Percentiles rank a stretch among this genome's conserved stretches.
phyloP scores from a whole-genome alignment of 2,888 invertebrate species.

The Aelia acuminata region DNA sequence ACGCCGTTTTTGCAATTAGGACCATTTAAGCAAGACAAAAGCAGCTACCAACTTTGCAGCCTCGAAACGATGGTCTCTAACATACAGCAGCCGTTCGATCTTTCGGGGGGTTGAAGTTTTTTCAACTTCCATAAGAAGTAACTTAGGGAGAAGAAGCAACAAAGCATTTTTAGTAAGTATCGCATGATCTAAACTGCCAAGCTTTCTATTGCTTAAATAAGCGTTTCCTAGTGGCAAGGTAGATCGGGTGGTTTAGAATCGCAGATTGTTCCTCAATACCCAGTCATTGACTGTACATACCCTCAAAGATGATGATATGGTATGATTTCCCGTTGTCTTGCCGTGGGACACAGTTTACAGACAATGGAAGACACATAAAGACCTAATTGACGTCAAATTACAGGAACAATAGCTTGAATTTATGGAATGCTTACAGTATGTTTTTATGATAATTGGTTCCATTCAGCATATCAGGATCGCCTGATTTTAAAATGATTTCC shows the following conservation, averaged over 20 bases:
- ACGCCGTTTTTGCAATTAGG: no score
- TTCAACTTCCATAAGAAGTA: no score
- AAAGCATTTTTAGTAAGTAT: background rate
- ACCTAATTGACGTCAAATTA: background rate
- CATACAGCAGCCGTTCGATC: no score
- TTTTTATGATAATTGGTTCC: background rate
- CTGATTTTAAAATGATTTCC: background rate
- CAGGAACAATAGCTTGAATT: background rate
- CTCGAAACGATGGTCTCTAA: no score
- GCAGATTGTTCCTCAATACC: background rate
- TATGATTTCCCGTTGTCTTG: background rate
- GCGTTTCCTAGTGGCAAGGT: background rate
- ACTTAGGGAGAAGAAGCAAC: no score
- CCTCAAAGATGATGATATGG: background rate
- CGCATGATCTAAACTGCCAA: background rate
- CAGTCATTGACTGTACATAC: conserved; percentile 1
- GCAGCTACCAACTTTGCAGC: no score
- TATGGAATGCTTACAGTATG: background rate
- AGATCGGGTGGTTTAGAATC: background rate
- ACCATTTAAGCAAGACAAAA: no score
- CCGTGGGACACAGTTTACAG: background rate
- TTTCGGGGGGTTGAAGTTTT: no score
- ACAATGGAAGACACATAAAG: conserved; percentile 36
- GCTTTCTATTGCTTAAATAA: background rate
- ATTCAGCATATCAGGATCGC: background rate